Evolutionary conservation across 2,888 invertebrate genomes (phyloP).

Genomic region (Empis stercorea): DNA sequence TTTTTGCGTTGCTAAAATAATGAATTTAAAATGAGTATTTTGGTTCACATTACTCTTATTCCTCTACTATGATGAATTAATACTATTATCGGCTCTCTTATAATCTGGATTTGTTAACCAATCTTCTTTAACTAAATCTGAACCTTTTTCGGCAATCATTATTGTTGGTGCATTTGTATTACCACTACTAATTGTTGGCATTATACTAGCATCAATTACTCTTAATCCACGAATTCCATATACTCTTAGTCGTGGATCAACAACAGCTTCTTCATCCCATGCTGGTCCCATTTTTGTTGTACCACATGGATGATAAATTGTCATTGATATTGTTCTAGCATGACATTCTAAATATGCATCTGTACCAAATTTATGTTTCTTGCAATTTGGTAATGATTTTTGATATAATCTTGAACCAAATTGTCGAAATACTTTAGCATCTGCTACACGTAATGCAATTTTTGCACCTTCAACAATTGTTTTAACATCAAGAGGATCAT

Average conservation of each 20-base stretch:
- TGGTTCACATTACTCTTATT: no score
- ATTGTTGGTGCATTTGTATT: slow-evolving; percentile 87
- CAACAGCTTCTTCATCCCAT: slow-evolving; percentile 65
- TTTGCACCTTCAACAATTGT: slow-evolving; percentile 75
- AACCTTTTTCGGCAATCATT: slow-evolving; percentile 82
- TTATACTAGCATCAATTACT: slow-evolving; percentile 77
- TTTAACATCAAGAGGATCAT: slow-evolving; percentile 62
- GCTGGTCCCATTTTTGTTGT: slow-evolving; percentile 81
- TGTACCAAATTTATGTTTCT: slow-evolving; percentile 54
- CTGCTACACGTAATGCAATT: slow-evolving; percentile 57
- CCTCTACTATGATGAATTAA: no score
- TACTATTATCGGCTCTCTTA: slow-evolving; percentile 14
- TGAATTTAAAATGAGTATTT: no score
- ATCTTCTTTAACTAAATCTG: slow-evolving; percentile 74
- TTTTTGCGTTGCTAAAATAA: no score
- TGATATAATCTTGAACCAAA: slow-evolving; percentile 65
- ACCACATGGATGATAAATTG: slow-evolving; percentile 80
- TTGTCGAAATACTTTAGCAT: slow-evolving; percentile 65
- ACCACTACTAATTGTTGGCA: slow-evolving; percentile 79
- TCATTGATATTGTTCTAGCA: slow-evolving; percentile 75
- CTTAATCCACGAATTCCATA: slow-evolving; percentile 66
- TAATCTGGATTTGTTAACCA: slow-evolving; percentile 46
- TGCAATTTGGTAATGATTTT: slow-evolving; percentile 67
- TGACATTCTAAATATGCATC: slow-evolving; percentile 81
- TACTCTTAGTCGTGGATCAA: slow-evolving; percentile 64